phyloP scores from a whole-genome alignment of 1,140 invertebrate genomes.

The Zaprionus taronus region DNA sequence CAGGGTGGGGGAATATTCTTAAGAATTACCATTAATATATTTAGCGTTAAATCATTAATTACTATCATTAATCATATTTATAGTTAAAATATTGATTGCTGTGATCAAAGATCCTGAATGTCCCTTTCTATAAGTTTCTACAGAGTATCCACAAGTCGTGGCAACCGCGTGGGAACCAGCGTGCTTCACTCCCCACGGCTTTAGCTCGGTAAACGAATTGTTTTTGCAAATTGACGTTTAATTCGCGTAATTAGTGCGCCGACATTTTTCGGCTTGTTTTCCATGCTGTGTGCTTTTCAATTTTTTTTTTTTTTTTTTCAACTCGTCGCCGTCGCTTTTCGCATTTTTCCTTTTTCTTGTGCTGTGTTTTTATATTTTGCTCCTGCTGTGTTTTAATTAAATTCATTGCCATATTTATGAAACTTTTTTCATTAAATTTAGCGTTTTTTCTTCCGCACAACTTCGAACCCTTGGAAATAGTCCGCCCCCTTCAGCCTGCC shows the following conservation, averaged over 20 bases:
- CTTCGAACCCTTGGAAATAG: constrained; percentile 61
- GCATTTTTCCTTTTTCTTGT: constrained; percentile 30
- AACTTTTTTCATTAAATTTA: constrained; percentile 83
- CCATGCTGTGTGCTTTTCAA: constrained; percentile 40
- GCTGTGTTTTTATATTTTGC: constrained; percentile 17
- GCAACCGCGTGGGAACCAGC: not conserved
- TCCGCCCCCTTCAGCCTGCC: constrained; percentile 27
- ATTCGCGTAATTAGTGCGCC: constrained; percentile 80
- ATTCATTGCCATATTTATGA: constrained; percentile 83
- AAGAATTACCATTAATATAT: too few species aligned
- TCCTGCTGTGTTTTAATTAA: constrained; percentile 74
- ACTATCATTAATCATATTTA: too few species aligned
- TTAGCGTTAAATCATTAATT: too few species aligned
- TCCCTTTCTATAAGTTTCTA: not conserved
- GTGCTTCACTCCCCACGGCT: not conserved
- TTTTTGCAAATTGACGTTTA: constrained; percentile 81
- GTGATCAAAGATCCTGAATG: too few species aligned
- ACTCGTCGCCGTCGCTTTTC: constrained; percentile 50
- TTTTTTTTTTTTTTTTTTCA: constrained; percentile 28
- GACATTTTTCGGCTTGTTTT: constrained; percentile 72
- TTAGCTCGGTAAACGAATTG: constrained; percentile 67
- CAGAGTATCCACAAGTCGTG: constrained; percentile 14
- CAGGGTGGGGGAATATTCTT: too few species aligned
- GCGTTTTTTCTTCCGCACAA: constrained; percentile 62
- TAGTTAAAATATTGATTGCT: too few species aligned